A percentile compares a stretch with the other conserved stretches of the same genome.
phyloP scores from a whole-genome alignment of 2,797 vertebrate genomes.

The Ctenochaetus hawaiiensis region DNA sequence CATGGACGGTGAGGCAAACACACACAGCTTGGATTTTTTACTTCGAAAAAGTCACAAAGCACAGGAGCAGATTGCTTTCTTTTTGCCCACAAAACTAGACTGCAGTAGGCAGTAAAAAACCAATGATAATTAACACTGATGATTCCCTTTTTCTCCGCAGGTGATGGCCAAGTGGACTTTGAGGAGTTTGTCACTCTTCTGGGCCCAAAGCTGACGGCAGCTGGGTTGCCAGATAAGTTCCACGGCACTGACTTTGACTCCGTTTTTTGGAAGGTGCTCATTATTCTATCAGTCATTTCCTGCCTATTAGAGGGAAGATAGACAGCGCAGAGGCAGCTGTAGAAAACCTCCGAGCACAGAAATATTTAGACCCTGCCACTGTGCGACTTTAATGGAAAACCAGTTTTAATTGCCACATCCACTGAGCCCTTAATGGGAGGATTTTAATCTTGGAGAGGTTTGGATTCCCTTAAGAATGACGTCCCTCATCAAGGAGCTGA shows the following conservation, averaged over 20 bases:
- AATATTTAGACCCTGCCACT: constrained; percentile 12
- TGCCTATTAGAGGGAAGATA: constrained; percentile 56
- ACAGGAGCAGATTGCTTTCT: constrained; percentile 10
- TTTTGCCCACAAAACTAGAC: constrained; percentile 2
- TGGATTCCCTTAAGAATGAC: constrained; percentile 34
- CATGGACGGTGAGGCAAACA: constrained; percentile 91
- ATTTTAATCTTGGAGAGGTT: constrained; percentile 29
- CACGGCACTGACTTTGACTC: constrained; percentile 96
- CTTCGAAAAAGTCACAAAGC: not conserved
- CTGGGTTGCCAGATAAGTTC: constrained; percentile 96
- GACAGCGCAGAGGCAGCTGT: not conserved
- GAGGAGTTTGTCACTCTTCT: constrained; percentile 98
- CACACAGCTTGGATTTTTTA: constrained; percentile 27
- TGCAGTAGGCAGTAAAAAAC: not conserved
- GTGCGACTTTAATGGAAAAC: constrained; percentile 25
- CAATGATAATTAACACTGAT: constrained; percentile 5
- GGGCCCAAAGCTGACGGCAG: constrained; percentile 95
- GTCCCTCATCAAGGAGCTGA: constrained; percentile 18
- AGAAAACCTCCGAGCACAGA: constrained; percentile 25
- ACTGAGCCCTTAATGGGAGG: constrained; percentile 26
- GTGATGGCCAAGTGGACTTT: constrained; percentile 97
- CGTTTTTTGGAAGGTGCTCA: constrained; percentile 95
- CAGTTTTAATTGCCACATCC: constrained; percentile 48
- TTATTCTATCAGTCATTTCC: constrained; percentile 50
- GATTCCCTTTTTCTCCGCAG: constrained; percentile 74